Evolutionary conservation across 2,888 invertebrate species (phyloP).

Genomic region (Neoaliturus tenellus): DNA sequence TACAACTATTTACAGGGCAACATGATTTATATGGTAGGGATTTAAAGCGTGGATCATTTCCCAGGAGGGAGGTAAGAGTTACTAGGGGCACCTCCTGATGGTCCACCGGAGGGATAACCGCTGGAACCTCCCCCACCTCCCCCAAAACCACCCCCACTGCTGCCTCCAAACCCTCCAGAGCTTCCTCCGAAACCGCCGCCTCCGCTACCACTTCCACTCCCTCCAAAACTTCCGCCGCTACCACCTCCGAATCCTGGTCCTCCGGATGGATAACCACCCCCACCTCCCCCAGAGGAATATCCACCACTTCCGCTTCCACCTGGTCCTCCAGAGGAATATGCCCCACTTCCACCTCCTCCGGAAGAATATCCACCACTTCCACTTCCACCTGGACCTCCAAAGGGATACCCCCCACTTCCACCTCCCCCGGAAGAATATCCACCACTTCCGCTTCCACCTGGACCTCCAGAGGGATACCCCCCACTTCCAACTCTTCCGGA

Average conservation of each 20-base stretch:
- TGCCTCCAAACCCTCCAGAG: conserved; percentile 45
- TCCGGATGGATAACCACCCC: conserved; percentile 36
- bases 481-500: conserved; percentile 8
- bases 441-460: conserved; percentile 60
- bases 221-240: conserved; percentile 51
- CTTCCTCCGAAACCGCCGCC: conserved; percentile 55
- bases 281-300: conserved; percentile 58
- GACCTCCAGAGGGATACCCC: conserved; percentile 63
- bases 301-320: conserved; percentile 59
- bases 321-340: conserved; percentile 35
- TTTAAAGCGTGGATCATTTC: conserved; percentile 32
- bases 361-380: conserved; percentile 58
- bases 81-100: conserved; percentile 52
- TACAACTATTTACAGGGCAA: background rate
- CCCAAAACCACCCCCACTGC: background rate
- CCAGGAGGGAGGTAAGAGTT: conserved; percentile 58
- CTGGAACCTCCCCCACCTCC: conserved; percentile 29
- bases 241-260: background rate
- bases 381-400: conserved; percentile 24
- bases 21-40: background rate
- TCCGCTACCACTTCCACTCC: conserved; percentile 57
- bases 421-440: conserved; percentile 6
- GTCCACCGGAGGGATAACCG: conserved; percentile 57
- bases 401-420: background rate
- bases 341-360: conserved; percentile 58